Evolutionary conservation across 2,888 invertebrate species (phyloP), one percentile per base, ranked within the genome.

Genomic region (Brachyptera risi): DNA sequence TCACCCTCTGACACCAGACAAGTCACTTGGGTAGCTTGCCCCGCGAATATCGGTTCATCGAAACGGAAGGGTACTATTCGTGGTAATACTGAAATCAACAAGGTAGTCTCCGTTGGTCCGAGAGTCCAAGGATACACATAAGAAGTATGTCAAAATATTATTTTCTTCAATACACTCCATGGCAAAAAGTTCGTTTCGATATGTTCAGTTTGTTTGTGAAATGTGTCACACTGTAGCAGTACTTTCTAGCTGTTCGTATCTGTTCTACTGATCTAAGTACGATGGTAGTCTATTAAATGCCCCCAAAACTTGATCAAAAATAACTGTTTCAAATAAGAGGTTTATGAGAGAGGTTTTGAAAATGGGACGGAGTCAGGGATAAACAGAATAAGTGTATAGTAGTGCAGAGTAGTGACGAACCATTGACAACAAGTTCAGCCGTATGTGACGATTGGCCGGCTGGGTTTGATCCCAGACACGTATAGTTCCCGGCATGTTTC

Each of bases 41-140:
- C 90, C 71, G 86, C 86, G 75, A 84, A 85, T 69, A 89, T 83
- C 70, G 88, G 87, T 67, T 83, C 82, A 74, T 84, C 81, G 76
- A 90, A 90, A 75, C 83, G 83, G 78, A 90, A 90, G 70, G 90
- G 88, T 76, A 82, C 85, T 76, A 91, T 88, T 76, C 84, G 86
- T 74, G 90, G 90, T 72, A 85, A 74, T 78, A 90, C 90, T 91
- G 84, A 76, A 85, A 84, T 64, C 61, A 51, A n/a, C 51, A 51
- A 21, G 31, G 49, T 49, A 24, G 27, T 51, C n/a, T 31, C 5
- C 15, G 31, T 17, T 51, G 24, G 47, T 47, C n/a, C 24, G 24
- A 24, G 47, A 24, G 2, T 21, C 24, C n/a, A n/a, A n/a, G n/a
- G n/a, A n/a, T n/a, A n/a, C n/a, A n/a, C n/a, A n/a, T n/a, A n/a